Evolutionary conservation across 2,888 invertebrate species (phyloP).

Genomic region (Cephus nigrinus): DNA sequence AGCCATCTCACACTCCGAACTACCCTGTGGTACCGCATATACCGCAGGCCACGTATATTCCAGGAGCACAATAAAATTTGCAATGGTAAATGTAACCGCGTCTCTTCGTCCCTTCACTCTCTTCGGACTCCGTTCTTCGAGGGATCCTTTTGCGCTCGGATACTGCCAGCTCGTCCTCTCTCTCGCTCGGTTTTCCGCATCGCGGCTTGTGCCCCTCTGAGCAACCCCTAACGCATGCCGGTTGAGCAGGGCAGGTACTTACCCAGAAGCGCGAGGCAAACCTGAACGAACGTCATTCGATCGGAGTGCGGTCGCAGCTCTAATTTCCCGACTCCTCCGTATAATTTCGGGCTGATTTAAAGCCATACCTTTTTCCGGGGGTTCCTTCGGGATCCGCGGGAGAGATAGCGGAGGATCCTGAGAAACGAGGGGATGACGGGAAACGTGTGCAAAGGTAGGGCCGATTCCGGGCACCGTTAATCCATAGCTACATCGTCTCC

Average conservation of each 20-base stretch:
- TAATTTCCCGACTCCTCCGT: neutral
- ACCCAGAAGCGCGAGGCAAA: neutral
- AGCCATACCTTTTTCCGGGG: neutral
- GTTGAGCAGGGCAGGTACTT: neutral
- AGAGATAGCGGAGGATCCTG: neutral
- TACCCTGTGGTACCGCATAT: neutral
- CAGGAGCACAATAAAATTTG: slow-evolving; percentile 34
- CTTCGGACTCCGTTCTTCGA: neutral
- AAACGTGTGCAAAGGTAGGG: neutral
- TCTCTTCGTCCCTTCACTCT: slow-evolving; percentile 24
- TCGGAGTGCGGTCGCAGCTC: neutral
- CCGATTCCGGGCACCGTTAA: slow-evolving; percentile 33
- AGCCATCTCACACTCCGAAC: neutral
- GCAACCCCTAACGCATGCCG: neutral
- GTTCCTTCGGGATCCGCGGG: neutral
- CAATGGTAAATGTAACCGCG: slow-evolving; percentile 36
- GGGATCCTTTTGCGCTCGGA: no score
- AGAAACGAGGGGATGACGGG: neutral
- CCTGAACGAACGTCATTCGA: neutral
- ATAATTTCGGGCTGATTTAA: neutral
- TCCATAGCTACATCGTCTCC: slow-evolving; percentile 33
- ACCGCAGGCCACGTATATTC: slow-evolving; percentile 2
- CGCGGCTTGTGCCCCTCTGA: neutral
- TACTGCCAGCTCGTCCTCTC: neutral
- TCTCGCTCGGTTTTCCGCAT: neutral